A percentile compares a stretch with the other conserved stretches of the same genome.
These are phyloP conservation scores for Campoplex capitator DNA, from an alignment of 2,888 invertebrate species.

Conservation along the genomic window DNA sequence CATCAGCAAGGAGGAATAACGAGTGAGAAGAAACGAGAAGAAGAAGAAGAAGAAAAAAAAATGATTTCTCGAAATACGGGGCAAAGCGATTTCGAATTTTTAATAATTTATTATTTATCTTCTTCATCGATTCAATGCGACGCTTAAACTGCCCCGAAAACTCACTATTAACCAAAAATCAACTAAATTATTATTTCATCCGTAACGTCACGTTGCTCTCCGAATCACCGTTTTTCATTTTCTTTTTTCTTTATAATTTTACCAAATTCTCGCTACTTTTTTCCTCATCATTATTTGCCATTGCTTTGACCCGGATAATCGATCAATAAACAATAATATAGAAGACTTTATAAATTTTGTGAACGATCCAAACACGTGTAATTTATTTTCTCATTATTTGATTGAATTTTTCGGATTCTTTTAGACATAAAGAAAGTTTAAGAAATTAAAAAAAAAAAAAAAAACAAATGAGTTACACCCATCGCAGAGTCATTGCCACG, in stretches of 20 bases:
- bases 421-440: not conserved
- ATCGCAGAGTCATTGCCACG: slow-evolving; percentile 50
- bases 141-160: not conserved
- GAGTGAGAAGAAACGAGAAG: not conserved
- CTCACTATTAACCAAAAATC: not conserved
- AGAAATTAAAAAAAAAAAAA: not conserved
- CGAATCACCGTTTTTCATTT: not conserved
- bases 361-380: not conserved
- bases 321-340: not conserved
- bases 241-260: not conserved
- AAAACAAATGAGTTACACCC: slow-evolving; percentile 7
- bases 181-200: not conserved
- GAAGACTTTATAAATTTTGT: not conserved
- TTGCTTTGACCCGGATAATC: not conserved
- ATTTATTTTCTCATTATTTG: not conserved
- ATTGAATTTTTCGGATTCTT: not conserved
- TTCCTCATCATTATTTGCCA: not conserved
- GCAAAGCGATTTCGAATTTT: not conserved
- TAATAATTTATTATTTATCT: not conserved
- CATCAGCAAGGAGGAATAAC: slow-evolving; percentile 81
- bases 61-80: not conserved
- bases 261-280: not conserved
- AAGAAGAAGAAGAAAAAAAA: not conserved
- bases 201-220: not conserved
- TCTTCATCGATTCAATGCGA: not conserved